Evolutionary conservation across 2,113 vertebrate genomes (phyloP), one percentile per base, ranked within the genome.

Genomic region (Calyptomena viridis): DNA sequence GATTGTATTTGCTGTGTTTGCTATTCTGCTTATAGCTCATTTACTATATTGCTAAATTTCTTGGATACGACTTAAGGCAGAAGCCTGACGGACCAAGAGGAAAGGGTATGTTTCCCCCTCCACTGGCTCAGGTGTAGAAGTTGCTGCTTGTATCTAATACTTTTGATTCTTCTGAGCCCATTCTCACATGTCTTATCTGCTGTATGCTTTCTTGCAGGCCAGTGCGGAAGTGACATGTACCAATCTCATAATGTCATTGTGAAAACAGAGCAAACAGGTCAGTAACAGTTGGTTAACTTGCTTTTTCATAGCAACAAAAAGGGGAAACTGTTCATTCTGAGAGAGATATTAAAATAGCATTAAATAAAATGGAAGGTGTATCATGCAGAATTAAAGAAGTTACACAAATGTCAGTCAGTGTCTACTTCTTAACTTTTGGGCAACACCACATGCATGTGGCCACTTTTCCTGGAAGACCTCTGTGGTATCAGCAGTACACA

Each of bases 221-320:
- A 98, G 58, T 99, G 98, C 69, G 97, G 97, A 91, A 98, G 97
- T 46, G 98, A 98, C 68, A 93, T 98, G 85, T 98, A 98, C 69
- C 97, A 98, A 30, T 80, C 98, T 50, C 97, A 98, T 80, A 98
- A 98, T 33, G 97, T 98, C 91, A 97, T 98, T 76, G 98, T 99
- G 95, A 99, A 99, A 95, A 98, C 98, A 52, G 98, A 99, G 89
- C 97, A 98, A 96, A 94, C 97, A 42, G 98, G 98, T 98, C 86
- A 96, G 97, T 86, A 60, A 46, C 33, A 68, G 62, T 15, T 93
- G 47, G 21, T 9, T 24, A 72, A 58, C 77, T 44, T 56, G 58
- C 31, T 74, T 37, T 74, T 44, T 67, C 23, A 31, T 50, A 20
- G 30, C 56, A 47, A 47, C 24, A 53, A 56, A 83, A 73, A 80